phyloP scores from a whole-genome alignment of 2,888 invertebrate genomes.

The Alloplasta piceator region DNA sequence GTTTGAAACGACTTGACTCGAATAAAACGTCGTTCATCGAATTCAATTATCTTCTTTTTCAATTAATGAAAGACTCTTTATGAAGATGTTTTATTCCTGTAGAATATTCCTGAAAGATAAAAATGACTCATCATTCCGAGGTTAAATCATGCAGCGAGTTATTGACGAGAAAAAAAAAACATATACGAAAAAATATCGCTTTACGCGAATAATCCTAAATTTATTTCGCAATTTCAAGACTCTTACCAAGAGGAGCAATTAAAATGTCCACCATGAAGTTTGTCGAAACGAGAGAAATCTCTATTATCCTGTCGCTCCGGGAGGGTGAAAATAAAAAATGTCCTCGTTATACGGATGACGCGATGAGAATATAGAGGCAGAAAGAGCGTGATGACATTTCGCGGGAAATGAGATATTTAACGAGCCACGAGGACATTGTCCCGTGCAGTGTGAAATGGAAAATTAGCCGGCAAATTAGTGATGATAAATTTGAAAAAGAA shows the following conservation, averaged over 20 bases:
- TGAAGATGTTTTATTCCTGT: too few relatives aligned
- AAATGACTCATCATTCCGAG: too few relatives aligned
- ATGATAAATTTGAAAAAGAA: slow-evolving; percentile 10
- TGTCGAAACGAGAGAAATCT: not conserved
- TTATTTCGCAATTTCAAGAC: not conserved
- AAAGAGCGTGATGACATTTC: slow-evolving; percentile 13
- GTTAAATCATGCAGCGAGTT: too few relatives aligned
- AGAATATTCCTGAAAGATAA: too few relatives aligned
- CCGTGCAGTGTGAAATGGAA: slow-evolving; percentile 57
- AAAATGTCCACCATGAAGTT: slow-evolving; percentile 9
- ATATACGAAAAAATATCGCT: not conserved
- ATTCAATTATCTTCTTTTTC: too few relatives aligned
- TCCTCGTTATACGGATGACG: not conserved
- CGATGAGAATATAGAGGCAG: not conserved
- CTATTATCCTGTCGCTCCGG: too few relatives aligned
- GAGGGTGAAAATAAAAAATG: not conserved
- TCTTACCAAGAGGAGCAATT: slow-evolving; percentile 18
- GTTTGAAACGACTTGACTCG: too few relatives aligned
- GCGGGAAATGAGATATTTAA: slow-evolving; percentile 54
- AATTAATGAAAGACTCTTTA: too few relatives aligned
- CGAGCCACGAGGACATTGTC: slow-evolving; percentile 56
- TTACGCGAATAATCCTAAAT: not conserved
- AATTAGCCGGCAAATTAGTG: slow-evolving; percentile 56
- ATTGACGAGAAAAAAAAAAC: not conserved
- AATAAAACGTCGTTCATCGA: too few relatives aligned